Evolutionary conservation across 1,140 invertebrate genomes (phyloP).

Genomic region (Sminthurides bifidus): DNA sequence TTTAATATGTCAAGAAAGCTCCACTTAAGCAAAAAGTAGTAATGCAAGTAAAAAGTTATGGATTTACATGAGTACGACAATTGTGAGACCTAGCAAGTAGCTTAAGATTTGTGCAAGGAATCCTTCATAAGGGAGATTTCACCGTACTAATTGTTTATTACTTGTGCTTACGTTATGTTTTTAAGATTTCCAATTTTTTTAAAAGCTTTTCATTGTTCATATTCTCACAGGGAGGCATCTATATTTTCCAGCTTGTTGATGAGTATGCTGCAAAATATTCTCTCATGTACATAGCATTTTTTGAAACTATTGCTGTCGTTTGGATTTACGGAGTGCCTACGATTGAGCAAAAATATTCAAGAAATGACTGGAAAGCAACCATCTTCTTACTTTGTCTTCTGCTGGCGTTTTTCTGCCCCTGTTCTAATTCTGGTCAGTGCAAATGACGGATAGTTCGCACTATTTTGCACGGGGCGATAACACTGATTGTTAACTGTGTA

Average conservation of each 20-base stretch:
- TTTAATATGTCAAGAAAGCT: no score
- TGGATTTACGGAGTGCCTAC: conserved; percentile 82
- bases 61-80: no score
- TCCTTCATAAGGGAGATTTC: no score
- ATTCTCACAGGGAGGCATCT: conserved; percentile 68
- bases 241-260: conserved; percentile 83
- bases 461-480: no score
- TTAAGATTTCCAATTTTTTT: neutral
- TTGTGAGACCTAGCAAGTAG: no score
- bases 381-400: conserved; percentile 66
- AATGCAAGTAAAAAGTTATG: no score
- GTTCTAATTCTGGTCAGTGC: conserved; percentile 59
- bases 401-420: conserved; percentile 70
- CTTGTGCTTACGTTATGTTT: neutral
- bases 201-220: neutral
- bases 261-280: conserved; percentile 82
- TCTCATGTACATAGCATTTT: conserved; percentile 81
- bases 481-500: neutral
- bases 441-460: neutral
- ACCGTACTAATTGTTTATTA: neutral
- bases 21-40: no score
- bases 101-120: no score
- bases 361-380: conserved; percentile 75
- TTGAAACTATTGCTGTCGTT: conserved; percentile 76
- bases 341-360: conserved; percentile 65